Percentiles rank a stretch among this genome's conserved stretches.
Evolutionary conservation across 1,140 invertebrate species (phyloP).

Genomic region (Contarinia nasturtii): DNA sequence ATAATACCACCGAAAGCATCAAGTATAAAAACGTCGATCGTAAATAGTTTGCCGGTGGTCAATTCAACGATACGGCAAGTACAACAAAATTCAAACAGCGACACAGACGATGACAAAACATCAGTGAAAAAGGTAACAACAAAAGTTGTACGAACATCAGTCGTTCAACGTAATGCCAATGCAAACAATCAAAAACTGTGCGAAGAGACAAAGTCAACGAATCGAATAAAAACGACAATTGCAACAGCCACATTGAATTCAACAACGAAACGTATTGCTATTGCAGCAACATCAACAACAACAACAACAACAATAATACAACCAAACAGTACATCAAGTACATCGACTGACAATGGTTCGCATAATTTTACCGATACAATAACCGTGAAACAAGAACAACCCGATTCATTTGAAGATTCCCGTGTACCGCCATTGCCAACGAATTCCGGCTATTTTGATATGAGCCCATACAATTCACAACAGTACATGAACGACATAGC

Average conservation of each 20-base stretch:
- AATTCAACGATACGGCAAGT: constrained; percentile 4
- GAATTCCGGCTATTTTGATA: not conserved
- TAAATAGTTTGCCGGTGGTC: constrained; percentile 20
- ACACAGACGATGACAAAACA: not conserved
- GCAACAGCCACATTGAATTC: too few relatives aligned
- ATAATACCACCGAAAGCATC: constrained; percentile 28
- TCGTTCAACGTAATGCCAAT: not conserved
- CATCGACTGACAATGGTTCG: not conserved
- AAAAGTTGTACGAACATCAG: not conserved
- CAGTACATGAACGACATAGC: not conserved
- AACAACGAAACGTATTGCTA: not conserved
- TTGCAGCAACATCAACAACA: not conserved
- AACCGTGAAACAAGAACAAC: not conserved
- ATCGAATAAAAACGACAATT: too few relatives aligned
- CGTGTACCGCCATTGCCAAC: not conserved
- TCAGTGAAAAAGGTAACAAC: not conserved
- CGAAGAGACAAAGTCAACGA: not conserved
- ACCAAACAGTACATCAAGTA: not conserved
- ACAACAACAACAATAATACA: not conserved
- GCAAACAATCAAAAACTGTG: not conserved
- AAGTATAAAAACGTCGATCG: constrained; percentile 28
- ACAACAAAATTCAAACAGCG: constrained; percentile 15
- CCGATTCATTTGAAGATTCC: not conserved
- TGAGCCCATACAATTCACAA: not conserved
- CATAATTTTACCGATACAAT: not conserved